Base-by-base conservation (phyloP, 2,113 vertebrate species). In the Tenrec ecaudatus region DNA sequence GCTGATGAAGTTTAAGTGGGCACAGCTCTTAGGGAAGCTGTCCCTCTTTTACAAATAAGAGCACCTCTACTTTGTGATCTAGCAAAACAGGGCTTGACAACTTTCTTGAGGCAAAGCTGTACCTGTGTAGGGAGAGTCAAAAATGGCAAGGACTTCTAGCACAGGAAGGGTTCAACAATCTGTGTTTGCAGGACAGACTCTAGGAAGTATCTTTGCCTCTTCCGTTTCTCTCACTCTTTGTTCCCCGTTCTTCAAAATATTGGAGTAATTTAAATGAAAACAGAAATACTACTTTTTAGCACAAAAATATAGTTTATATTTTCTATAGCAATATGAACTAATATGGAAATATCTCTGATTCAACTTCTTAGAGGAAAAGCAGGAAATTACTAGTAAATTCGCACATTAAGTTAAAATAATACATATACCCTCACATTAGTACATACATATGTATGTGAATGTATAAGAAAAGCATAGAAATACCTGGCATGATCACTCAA, bases 21-120 rank as follows among this genome's bases (percentile, higher is more conserved):
- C 25, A n/a, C 38, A 17, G 66, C 6, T 43, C 5, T 23, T 69
- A 33, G 15, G 27, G 20, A n/a, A 20, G 57, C 10, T 38, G 38
- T 19, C 16, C 31, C 2, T 14, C 3, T 75, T 76, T 19, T 29
- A 58, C 43, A 62, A 40, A 58, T n/a, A 25, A 43, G 58, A 68
- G 23, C 0, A 0, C 2, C 22, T 1, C 0, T 4, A 6, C 33
- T 36, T 2, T 15, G 31, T 15, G 3, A 17, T 1, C 0, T 4
- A 27, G 12, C 6, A 19, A 0, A 43, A 22, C 8, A 1, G 4
- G 15, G 40, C 12, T 60, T 40, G 64, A 6, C 17, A 38, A 11
- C 19, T 31, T 1, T 17, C 27, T 8, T 4, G 31, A 14, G 23
- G 6, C 33, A n/a, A 40, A 47, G 9, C 1, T 58, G 11, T 4